Base-by-base conservation (phyloP, 2,888 invertebrate genomes). In the Proisotoma minuta region DNA sequence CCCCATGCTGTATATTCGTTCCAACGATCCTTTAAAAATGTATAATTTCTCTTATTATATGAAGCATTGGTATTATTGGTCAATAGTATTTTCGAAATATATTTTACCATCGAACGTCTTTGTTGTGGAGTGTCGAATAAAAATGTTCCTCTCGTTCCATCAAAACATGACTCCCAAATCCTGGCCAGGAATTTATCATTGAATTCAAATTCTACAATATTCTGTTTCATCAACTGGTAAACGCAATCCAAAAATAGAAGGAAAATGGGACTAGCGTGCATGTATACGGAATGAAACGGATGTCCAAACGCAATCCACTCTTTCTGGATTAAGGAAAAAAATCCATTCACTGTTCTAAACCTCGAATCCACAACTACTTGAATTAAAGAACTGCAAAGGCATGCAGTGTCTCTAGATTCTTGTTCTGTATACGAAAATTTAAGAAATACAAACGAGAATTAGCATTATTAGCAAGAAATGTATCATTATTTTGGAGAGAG, bases 231-330 rank as follows among this genome's bases (percentile, higher is more conserved):
- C 57, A 97, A 81, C 80, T 97, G 97, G 91, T 93, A 94, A 59
- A 88, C 87, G 78, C 93, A 91, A 79, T 98, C 97, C 73, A 98
- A 83, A 79, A 91, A 96, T 53, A 97, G 80, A 51, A 96, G 83
- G 77, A 96, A 90, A 54, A 96, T 81, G 0, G 96, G 96, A 53
- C 71, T 71, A 59, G 71, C 59, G 48, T 72, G 72, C 62, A 72
- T 63, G 48, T 72, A 68, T 3, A 59, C 57, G 2, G 65, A 62
- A 62, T 72, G 85, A 78, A 93, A 93, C 1, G 91, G 93, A 79
- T 97, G 96, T 26, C 95, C 95, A 68, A 94, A 81, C 1, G 90
- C 87, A 2, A 96, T 82, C 96, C 97, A 98, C 77, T 97, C 96
- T 77, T 95, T 92, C 79, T 96, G 94, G 59, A 97, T 81, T 40